Evolutionary conservation across 2,888 invertebrate species (phyloP).

Genomic region (Stenodera caucasica): DNA sequence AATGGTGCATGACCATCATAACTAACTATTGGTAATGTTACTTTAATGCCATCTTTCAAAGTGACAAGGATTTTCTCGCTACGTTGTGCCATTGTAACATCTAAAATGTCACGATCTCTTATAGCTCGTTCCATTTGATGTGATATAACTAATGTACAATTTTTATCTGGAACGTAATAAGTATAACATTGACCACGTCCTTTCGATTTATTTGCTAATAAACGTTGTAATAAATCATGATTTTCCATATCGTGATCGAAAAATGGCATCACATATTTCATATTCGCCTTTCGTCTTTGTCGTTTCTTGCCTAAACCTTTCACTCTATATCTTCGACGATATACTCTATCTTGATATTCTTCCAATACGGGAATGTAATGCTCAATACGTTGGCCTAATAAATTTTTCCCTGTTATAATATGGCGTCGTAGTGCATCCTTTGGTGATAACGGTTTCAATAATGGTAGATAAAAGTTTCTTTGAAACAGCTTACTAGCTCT

Average conservation of each 20-base stretch:
- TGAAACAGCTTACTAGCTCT: slow-evolving; percentile 78
- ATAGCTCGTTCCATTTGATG: slow-evolving; percentile 76
- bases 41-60: slow-evolving; percentile 69
- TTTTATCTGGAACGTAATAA: slow-evolving; percentile 72
- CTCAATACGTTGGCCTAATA: slow-evolving; percentile 68
- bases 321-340: slow-evolving; percentile 46
- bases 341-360: slow-evolving; percentile 49
- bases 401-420: slow-evolving; percentile 77
- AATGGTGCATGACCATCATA: slow-evolving; percentile 56
- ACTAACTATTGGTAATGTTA: slow-evolving; percentile 63
- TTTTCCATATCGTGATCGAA: slow-evolving; percentile 51
- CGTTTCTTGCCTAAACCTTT: slow-evolving; percentile 51
- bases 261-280: slow-evolving; percentile 50
- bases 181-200: slow-evolving; percentile 64
- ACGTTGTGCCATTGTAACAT: slow-evolving; percentile 74
- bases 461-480: slow-evolving; percentile 79
- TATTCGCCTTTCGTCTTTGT: slow-evolving; percentile 45
- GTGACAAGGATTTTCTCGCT: slow-evolving; percentile 73
- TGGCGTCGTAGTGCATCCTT: slow-evolving; percentile 81
- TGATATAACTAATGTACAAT: slow-evolving; percentile 72
- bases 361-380: slow-evolving; percentile 79
- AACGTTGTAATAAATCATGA: slow-evolving; percentile 41
- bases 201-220: slow-evolving; percentile 63
- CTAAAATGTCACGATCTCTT: slow-evolving; percentile 73
- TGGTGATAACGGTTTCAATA: slow-evolving; percentile 78